Evolutionary conservation across 1,140 invertebrate species (phyloP), one percentile per base, ranked within the genome.

Genomic region (Cecropterus lyciades): DNA sequence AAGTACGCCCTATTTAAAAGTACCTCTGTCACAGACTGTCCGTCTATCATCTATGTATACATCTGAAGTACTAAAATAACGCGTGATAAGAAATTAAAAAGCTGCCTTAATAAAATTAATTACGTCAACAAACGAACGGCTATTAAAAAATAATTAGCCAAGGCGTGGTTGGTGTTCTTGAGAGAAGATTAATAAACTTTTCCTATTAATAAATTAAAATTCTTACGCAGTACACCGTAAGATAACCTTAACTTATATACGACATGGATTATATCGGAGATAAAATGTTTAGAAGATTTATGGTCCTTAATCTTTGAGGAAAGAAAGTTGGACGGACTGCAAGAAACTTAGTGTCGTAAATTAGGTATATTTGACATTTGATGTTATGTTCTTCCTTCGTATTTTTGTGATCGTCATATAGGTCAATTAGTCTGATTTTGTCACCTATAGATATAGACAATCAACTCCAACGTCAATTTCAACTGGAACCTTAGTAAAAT

Each of bases 131-230:
- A 7, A 7, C 27, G 33, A 0, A n/a, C 33, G 10, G 9, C 33
- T 11, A 37, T 37, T n/a, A n/a, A 11, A 37, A 37, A 10, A 37
- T 11, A 37, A 37, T 37, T 37, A n/a, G 33, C 11, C 11, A 37
- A 37, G 11, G 33, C 11, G 11, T 37, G 10, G 33, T 37, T 37
- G 10, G 33, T 37, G 33, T 37, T n/a, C 33, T 37, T 37, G 11
- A 11, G 33, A n/a, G 11, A 37, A 37, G 9, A 37, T 37, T 30
- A 37, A 4, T 11, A 37, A 37, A 37, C 10, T 37, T 37, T 37
- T 37, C 33, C 33, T 37, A 37, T 37, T 37, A 10, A 37, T 37
- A 37, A 37, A 37, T 37, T 37, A 37, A 37, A 37, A 37, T 37
- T 37, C 10, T 37, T 37, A 37, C 33, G 33, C 11, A 1, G 33